A percentile compares a stretch with the other conserved stretches of the same genome.
Evolutionary conservation across 2,113 vertebrate genomes (phyloP).

Genomic region (Eira barbara): DNA sequence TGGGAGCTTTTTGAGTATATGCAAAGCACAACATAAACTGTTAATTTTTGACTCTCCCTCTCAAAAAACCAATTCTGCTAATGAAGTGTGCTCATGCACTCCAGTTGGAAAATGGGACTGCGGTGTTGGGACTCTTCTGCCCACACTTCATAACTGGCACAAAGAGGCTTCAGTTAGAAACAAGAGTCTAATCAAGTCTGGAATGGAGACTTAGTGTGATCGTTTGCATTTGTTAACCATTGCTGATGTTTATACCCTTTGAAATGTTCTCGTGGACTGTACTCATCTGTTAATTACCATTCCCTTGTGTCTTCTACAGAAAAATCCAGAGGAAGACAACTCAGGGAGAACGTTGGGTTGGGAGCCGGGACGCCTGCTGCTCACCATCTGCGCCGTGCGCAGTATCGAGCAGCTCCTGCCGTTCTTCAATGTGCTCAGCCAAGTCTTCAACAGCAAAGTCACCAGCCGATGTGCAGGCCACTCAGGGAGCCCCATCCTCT

Average conservation of each 20-base stretch:
- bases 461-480: constrained; percentile 89
- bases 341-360: constrained; percentile 90
- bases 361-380: constrained; percentile 94
- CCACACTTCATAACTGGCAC: neutral
- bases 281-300: neutral
- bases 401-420: constrained; percentile 98
- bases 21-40: constrained; percentile 43
- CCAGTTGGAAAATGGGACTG: neutral
- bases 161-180: neutral
- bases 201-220: neutral
- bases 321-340: constrained; percentile 95
- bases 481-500: constrained; percentile 86
- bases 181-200: neutral
- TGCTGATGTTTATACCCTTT: neutral
- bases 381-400: constrained; percentile 94
- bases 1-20: constrained; percentile 60
- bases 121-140: neutral
- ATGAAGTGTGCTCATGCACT: neutral
- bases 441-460: constrained; percentile 97
- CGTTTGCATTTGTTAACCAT: neutral
- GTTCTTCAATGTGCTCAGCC: constrained; percentile 97
- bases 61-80: neutral
- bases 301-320: constrained; percentile 82
- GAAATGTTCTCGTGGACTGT: neutral
- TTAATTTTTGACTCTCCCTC: neutral